Base-by-base conservation (phyloP, 2,113 vertebrate species). In the Barbus barbus region DNA sequence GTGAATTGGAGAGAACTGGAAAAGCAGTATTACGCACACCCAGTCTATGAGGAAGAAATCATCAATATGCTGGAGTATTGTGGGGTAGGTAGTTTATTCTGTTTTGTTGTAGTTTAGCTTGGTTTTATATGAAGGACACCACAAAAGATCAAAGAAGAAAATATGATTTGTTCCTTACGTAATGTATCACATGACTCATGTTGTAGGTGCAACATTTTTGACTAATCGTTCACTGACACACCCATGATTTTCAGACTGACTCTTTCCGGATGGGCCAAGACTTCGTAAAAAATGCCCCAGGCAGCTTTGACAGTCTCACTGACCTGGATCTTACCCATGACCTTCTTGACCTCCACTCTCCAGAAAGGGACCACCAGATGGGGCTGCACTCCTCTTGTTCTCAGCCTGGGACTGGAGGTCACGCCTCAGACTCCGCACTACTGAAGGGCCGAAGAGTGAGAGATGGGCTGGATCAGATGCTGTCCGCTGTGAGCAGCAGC, bases 1-100 rank as follows among this genome's bases (percentile, higher is more conserved):
- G 94, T 99, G 84, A 98, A 97, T 89, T 99, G 98, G 98, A 94
- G 94, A 18, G 95, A 99, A 88, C 93, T 99, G 67, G 97, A 99
- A 89, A 98, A 97, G 87, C 98, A 99, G 80, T 99, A 99, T 89
- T 96, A 95, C 51, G 91, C 95, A 4, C 94, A 99, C 80, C 94
- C 96, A 0, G 96, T 96, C 72, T 99, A 98, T 89, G 97, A 98
- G 91, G 95, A 98, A 89, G 98, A 99, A 92, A 97, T 99, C 86
- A 95, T 96, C 87, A 94, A 96, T 72, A 93, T 99, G 93, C 92
- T 99, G 90, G 97, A 99, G 88, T 99, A 99, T 89, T 98, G 97
- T 90, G 98, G 98, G 93, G 98, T 99, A 94, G 88, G 96, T 95
- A n/a, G 9, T 46, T 16, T 16, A 33, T 58, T 56, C 12, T 33